Evolutionary conservation across 2,888 invertebrate species (phyloP).

Genomic region (Pachydiplax longipennis): DNA sequence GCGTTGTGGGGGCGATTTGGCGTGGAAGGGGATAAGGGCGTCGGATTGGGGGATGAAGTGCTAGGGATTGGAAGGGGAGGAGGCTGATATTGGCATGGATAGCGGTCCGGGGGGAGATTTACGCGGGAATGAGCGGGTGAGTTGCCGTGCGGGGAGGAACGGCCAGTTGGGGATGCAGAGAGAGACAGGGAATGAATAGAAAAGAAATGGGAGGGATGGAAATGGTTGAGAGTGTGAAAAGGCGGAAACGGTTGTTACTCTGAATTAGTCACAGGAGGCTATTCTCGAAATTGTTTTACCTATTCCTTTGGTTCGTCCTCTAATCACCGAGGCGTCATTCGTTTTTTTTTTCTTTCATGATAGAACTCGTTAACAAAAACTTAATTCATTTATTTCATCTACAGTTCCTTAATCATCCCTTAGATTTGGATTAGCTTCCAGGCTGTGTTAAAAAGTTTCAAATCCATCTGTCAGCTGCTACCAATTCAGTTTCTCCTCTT

Average conservation of each 20-base stretch:
- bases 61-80: not conserved
- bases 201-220: not conserved
- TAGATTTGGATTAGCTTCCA: too few relatives aligned
- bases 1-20: not conserved
- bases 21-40: not conserved
- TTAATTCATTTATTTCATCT: too few relatives aligned
- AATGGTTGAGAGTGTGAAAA: not conserved
- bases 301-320: too few relatives aligned
- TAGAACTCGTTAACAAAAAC: too few relatives aligned
- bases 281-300: too few relatives aligned
- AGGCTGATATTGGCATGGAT: conserved; percentile 37
- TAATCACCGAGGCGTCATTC: too few relatives aligned
- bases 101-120: conserved; percentile 41
- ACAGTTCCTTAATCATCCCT: too few relatives aligned
- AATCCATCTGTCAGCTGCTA: too few relatives aligned
- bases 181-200: not conserved
- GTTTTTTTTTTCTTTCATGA: too few relatives aligned
- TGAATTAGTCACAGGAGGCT: too few relatives aligned
- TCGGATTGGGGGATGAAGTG: not conserved
- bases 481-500: too few relatives aligned
- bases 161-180: not conserved
- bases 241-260: not conserved
- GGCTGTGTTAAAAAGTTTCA: too few relatives aligned
- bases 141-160: not conserved
- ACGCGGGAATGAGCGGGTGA: conserved; percentile 30